phyloP scores from a whole-genome alignment of 2,797 vertebrate species.

The Crenuchus spilurus region DNA sequence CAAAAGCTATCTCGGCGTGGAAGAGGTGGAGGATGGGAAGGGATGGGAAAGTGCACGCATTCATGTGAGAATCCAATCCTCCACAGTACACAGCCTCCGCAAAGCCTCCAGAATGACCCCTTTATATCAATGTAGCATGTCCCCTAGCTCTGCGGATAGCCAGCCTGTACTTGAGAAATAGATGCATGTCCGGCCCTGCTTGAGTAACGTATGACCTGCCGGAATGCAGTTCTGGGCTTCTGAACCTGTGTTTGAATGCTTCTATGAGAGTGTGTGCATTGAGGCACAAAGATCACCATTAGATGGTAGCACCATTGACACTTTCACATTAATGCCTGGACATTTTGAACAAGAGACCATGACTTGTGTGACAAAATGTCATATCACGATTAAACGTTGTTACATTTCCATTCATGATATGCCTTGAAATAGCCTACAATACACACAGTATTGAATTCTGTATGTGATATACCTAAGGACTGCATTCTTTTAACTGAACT shows the following conservation, averaged over 20 bases:
- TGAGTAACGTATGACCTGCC: slow-evolving; percentile 77
- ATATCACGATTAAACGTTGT: too few species aligned
- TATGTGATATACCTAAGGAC: too few species aligned
- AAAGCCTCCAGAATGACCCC: slow-evolving; percentile 84
- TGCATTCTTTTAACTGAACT: too few species aligned
- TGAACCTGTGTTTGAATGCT: slow-evolving; percentile 33
- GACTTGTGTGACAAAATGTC: too few species aligned
- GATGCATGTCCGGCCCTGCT: slow-evolving; percentile 74
- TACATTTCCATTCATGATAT: too few species aligned
- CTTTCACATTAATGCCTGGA: too few species aligned
- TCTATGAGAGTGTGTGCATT: slow-evolving; percentile 29
- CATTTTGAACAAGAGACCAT: too few species aligned
- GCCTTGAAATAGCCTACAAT: too few species aligned
- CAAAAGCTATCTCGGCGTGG: slow-evolving; percentile 59
- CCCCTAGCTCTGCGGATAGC: slow-evolving; percentile 77
- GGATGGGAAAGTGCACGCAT: slow-evolving; percentile 80
- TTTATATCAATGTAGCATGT: slow-evolving; percentile 80
- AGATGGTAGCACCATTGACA: background rate
- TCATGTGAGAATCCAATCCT: slow-evolving; percentile 86
- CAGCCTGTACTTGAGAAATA: slow-evolving; percentile 77
- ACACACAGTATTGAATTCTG: too few species aligned
- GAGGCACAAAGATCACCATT: background rate
- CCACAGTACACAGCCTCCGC: slow-evolving; percentile 81
- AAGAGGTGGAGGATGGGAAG: slow-evolving; percentile 52
- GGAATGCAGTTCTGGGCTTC: slow-evolving; percentile 70